A percentile compares a stretch with the other conserved stretches of the same genome.
Evolutionary conservation across 2,113 vertebrate species (phyloP).

Genomic region (Muntiacus reevesi): DNA sequence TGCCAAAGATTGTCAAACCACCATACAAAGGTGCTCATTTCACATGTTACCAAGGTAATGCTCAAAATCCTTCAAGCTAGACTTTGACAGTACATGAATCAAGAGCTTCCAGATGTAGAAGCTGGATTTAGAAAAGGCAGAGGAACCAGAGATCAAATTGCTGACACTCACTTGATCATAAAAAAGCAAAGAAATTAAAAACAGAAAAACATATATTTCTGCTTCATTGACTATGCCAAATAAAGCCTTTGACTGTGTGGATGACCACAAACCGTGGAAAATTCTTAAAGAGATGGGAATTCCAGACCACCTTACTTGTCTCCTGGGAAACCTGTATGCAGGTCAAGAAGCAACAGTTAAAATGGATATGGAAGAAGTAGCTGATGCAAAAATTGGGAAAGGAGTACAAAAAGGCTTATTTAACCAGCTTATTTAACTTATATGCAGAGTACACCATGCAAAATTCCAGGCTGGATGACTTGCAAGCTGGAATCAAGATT

Average conservation of each 20-base stretch:
- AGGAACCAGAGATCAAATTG: neutral
- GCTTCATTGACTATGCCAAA: neutral
- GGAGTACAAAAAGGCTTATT: neutral
- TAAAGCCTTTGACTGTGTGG: neutral
- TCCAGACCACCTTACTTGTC: neutral
- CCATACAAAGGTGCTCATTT: neutral
- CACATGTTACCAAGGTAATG: neutral
- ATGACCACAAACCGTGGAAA: neutral
- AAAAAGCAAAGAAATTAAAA: neutral
- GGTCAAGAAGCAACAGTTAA: neutral
- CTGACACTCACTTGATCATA: neutral
- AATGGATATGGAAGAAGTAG: neutral
- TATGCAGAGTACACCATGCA: neutral
- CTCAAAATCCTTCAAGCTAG: neutral
- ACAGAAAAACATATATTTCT: neutral
- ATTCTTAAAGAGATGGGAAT: neutral
- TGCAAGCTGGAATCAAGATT: neutral
- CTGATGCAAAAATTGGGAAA: neutral
- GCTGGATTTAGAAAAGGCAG: neutral
- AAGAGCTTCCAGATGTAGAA: neutral
- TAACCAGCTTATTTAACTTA: neutral
- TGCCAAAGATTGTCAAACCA: neutral
- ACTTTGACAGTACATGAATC: neutral
- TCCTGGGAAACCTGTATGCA: neutral
- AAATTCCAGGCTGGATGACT: neutral